phyloP scores from a whole-genome alignment of 2,888 invertebrate species.

The Metopia argyrocephala region DNA sequence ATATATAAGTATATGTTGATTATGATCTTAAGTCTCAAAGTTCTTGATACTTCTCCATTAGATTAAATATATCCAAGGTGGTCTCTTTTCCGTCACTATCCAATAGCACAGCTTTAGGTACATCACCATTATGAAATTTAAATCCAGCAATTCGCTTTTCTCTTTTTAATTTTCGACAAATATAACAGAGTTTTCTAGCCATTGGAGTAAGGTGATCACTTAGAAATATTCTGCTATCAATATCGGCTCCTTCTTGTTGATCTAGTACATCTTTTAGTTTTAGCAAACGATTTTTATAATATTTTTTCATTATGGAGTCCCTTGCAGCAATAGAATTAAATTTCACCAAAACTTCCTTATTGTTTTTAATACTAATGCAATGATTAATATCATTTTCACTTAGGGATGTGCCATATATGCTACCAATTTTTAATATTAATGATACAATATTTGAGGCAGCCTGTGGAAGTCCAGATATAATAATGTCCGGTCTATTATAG shows the following conservation, averaged over 20 bases:
- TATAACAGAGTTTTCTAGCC: conserved; percentile 3
- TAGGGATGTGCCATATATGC: background rate
- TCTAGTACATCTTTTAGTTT: background rate
- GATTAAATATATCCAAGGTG: background rate
- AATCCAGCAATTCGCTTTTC: background rate
- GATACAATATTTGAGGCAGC: background rate
- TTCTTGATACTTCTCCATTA: background rate
- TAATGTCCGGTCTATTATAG: background rate
- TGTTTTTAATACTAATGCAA: background rate
- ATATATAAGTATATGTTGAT: no score
- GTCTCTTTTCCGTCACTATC: no score
- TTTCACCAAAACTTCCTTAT: no score
- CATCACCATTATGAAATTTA: background rate
- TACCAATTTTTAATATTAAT: background rate
- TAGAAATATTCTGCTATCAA: background rate
- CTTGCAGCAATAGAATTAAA: no score
- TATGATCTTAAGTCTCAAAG: background rate
- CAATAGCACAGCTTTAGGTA: background rate
- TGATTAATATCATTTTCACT: background rate
- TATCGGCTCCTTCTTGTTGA: background rate
- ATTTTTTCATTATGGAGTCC: conserved; percentile 23
- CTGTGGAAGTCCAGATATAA: background rate
- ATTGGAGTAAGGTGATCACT: background rate
- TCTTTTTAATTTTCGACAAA: conserved; percentile 10
- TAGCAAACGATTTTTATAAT: background rate